Conservation (phyloP, 2,113 vertebrate genomes). For the Donacobius atricapilla region DNA sequence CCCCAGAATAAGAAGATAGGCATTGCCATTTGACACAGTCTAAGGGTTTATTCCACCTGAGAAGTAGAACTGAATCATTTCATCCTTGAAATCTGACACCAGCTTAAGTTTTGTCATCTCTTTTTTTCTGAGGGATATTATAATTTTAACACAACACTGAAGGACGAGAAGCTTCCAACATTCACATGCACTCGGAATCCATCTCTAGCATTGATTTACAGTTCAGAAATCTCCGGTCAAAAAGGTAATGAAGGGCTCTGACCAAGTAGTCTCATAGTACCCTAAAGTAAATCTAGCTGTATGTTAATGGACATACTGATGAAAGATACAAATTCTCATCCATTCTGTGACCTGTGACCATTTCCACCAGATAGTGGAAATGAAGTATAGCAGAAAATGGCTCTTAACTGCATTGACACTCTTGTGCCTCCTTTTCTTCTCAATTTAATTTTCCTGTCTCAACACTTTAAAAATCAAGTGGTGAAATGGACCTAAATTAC, state of each 20-base stretch:
- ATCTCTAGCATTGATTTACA: neutral
- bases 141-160: neutral
- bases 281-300: neutral
- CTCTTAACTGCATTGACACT: neutral
- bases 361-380: neutral
- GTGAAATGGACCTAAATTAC: neutral
- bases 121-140: neutral
- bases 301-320: neutral
- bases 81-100: neutral
- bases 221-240: neutral
- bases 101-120: neutral
- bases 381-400: neutral
- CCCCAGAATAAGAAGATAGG: neutral
- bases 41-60: neutral
- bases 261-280: neutral
- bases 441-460: neutral
- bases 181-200: neutral
- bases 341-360: neutral
- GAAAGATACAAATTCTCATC: neutral
- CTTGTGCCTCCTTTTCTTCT: neutral
- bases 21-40: neutral
- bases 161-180: neutral
- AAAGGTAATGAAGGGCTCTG: neutral
- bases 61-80: neutral
- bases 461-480: neutral